Evolutionary conservation across 2,888 invertebrate genomes (phyloP).

Genomic region (Aphrophora alni): DNA sequence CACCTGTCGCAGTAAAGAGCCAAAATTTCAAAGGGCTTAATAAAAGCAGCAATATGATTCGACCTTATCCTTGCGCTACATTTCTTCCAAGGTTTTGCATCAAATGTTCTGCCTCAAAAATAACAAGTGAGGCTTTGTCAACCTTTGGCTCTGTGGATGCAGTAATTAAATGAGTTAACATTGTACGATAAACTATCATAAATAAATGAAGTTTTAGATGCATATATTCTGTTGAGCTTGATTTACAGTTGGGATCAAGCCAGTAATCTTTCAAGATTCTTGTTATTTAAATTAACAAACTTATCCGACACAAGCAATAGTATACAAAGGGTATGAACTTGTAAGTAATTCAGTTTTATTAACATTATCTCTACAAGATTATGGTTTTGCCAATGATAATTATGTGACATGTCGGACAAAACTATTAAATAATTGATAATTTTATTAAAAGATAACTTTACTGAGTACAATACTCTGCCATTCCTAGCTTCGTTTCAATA

Average conservation of each 20-base stretch:
- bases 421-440: too few relatives aligned
- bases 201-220: not conserved
- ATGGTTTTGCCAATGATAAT: too few relatives aligned
- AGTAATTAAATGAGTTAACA: not conserved
- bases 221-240: too few relatives aligned
- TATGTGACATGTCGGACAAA: too few relatives aligned
- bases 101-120: not conserved
- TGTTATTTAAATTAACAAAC: too few relatives aligned
- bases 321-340: too few relatives aligned
- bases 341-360: too few relatives aligned
- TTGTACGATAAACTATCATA: not conserved
- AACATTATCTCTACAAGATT: too few relatives aligned
- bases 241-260: not conserved
- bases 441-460: too few relatives aligned
- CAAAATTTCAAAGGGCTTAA: not conserved
- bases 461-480: too few relatives aligned
- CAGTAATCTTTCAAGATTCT: not conserved
- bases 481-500: too few relatives aligned
- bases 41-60: not conserved
- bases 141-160: not conserved
- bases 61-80: conserved; percentile 6
- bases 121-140: not conserved
- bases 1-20: not conserved
- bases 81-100: not conserved
- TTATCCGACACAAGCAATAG: too few relatives aligned